Evolutionary conservation across 1,140 invertebrate species (phyloP), one percentile per base, ranked within the genome.

Genomic region (Atta cephalotes): DNA sequence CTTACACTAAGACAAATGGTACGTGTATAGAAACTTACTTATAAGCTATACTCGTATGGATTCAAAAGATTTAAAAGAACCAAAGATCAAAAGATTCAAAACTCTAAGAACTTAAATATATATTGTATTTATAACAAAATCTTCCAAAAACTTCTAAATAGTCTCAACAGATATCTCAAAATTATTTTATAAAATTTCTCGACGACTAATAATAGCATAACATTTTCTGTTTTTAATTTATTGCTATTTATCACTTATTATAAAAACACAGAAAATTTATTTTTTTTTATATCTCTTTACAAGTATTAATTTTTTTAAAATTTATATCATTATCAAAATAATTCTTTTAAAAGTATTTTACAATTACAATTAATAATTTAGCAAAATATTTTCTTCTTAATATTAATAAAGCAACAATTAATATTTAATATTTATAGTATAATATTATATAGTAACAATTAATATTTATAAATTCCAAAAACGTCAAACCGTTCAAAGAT

Each of bases 1-100:
- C 53, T 74, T 74, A 74, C 28, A 10, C n/a, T 74, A 74, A 74
- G 53, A 74, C 18, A 35, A 74, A 74, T 58, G 53, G 12, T 58
- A 74, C 71, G 5, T 53, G 28, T 35, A 74, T 74, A 74, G 53
- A 74, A 74, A 58, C 51, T 74, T 74, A 74, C 28, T 74, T 12
- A 58, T 74, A n/a, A 35, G 58, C 31, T 74, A 25, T 25, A 25
- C 25, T 25, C 25, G 35, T 58, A 74, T 4, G 51, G 28, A 58
- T 74, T 35, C n/a, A 21, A 58, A 74, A 58, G 28, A 58, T 74
- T 35, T 12, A 35, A 58, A 74, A 58, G 53, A 74, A n/a, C 18
- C 14, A 16, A 71, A 51, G 21, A 9, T 9, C 45, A 7, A 9
- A 71, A 18, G 4, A 71, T 7, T 16, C 25, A 56, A 56, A 72